Base-by-base conservation (phyloP, 2,113 vertebrate species). In the Upupa epops region DNA sequence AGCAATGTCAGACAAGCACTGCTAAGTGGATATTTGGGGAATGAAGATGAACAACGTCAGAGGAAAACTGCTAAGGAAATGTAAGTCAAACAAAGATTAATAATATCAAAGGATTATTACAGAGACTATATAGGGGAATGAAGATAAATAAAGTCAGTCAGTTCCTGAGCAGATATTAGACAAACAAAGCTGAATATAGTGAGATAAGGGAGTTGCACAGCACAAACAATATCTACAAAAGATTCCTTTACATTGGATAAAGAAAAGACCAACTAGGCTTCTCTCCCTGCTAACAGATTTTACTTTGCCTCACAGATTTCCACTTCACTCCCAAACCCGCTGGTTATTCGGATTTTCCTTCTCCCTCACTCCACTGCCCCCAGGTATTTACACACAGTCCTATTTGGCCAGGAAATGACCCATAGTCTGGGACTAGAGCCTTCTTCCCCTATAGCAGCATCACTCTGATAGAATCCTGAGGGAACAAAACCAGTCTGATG, bases 21-120 rank as follows among this genome's bases (percentile, higher is more conserved):
- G 82, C 92, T 93, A 8, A 20, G 75, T 46, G 54, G 86, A 77
- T 86, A 49, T 81, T 73, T 15, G 16, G 82, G 66, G 74, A 94
- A 93, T 76, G 94, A 92, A 94, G 94, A 96, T 86, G 89, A 92
- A 88, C 68, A 88, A 25, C 1, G 8, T 71, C 69, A 75, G 34
- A 96, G 93, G 78, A 91, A 69, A 94, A 79, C 66, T 66, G 69
- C 65, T 49, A 49, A 92, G 86, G 70, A 96, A 96, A 94, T 92
- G 69, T 37, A 86, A 94, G 92, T 59, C 88, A 89, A 96, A 97
- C 65, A 91, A 96, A 97, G 96, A 97, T 86, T 76, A 95, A 97
- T 96, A 96, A 92, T 64, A 80, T 86, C 66, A 71, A 59, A 81
- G 63, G 56, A 85, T 74, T 84, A 78, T 88, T 92, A 70, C 59